A percentile compares a stretch with the other conserved stretches of the same genome.
Conservation (phyloP, 2,113 vertebrate species). For the Hyperopisus bebe region DNA sequence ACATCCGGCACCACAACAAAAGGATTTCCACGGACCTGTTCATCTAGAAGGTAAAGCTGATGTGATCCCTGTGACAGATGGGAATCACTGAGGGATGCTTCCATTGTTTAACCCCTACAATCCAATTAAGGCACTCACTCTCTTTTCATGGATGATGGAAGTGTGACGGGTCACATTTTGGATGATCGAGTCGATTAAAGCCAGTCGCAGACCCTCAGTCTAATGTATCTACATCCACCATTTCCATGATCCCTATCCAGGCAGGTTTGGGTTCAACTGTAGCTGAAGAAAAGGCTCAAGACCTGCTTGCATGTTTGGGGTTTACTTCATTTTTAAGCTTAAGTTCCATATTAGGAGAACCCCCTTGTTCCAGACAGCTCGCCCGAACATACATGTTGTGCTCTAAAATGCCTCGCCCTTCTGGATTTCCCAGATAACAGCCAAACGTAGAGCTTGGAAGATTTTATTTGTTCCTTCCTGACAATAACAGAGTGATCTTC, state of each 20-base stretch:
- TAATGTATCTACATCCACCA: not conserved
- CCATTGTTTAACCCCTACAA: slow-evolving; percentile 1
- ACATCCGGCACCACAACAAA: not conserved
- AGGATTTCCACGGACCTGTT: not conserved
- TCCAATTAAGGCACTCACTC: not conserved
- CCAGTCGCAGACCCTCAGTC: not conserved
- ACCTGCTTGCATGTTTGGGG: not conserved
- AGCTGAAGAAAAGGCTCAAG: not conserved
- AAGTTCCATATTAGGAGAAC: not conserved
- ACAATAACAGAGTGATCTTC: not conserved
- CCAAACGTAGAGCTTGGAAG: not conserved
- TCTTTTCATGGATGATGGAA: not conserved
- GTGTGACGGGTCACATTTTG: not conserved
- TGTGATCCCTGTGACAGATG: not conserved
- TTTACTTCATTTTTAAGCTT: not conserved
- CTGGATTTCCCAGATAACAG: not conserved
- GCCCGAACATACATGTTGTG: not conserved
- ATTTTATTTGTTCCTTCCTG: not conserved
- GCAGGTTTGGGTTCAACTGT: not conserved
- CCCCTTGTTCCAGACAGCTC: not conserved
- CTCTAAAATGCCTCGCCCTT: not conserved
- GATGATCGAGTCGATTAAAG: not conserved
- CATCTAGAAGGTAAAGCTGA: not conserved
- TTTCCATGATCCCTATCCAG: not conserved
- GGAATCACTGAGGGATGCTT: not conserved